These are phyloP conservation scores for Paramormyrops hopkinsi DNA, from an alignment of 2,797 vertebrate genomes.

Conservation along the genomic window DNA sequence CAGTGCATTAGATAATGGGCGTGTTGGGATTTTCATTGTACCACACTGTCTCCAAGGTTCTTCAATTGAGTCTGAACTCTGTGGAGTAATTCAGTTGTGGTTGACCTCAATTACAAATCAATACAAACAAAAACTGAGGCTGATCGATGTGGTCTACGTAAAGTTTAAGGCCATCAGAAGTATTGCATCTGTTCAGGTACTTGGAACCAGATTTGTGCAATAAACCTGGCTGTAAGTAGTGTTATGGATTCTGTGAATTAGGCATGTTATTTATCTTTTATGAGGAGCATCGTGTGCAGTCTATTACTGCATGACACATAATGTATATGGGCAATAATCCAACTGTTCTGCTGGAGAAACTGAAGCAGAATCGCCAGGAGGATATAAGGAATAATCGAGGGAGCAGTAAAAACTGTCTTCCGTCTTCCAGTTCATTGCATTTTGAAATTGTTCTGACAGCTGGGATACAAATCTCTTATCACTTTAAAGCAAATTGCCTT, in stretches of 20 bases:
- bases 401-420: neutral
- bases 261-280: neutral
- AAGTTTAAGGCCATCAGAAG: neutral
- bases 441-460: conserved; percentile 15
- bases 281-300: neutral
- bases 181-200: neutral
- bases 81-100: conserved; percentile 3
- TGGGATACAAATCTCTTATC: conserved; percentile 11
- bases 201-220: neutral
- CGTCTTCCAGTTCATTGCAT: neutral
- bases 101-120: neutral
- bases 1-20: neutral
- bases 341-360: neutral
- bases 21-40: neutral
- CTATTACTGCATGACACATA: neutral
- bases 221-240: neutral
- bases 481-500: conserved; percentile 12
- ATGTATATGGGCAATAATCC: neutral
- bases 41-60: neutral
- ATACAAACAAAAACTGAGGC: neutral
- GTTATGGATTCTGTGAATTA: conserved; percentile 6
- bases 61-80: neutral
- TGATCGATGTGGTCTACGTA: neutral
- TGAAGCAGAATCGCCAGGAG: neutral
- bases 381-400: neutral